These are phyloP conservation scores for Colistium nudipinnis DNA, from an alignment of 2,113 vertebrate species.

Conservation along the genomic window DNA sequence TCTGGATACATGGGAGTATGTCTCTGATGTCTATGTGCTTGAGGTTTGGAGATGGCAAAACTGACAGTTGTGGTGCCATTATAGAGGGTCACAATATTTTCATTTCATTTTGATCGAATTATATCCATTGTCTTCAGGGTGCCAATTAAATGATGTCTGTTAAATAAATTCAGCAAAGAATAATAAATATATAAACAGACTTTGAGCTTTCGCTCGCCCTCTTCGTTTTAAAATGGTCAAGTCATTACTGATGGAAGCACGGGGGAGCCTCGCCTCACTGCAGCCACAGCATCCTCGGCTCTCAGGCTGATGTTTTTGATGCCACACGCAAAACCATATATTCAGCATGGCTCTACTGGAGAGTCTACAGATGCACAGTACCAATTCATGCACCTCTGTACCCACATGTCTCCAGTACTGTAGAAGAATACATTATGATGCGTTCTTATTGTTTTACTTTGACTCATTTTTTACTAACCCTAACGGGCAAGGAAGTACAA, in stretches of 20 bases:
- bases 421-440: background rate
- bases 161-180: too few species aligned
- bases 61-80: background rate
- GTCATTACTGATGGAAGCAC: conserved; percentile 43
- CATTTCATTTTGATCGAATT: conserved; percentile 35
- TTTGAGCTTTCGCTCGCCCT: too few species aligned
- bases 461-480: too few species aligned
- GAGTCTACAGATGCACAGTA: conserved; percentile 40
- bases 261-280: conserved; percentile 44
- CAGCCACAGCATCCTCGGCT: conserved; percentile 31
- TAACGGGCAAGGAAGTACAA: too few species aligned
- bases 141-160: too few species aligned
- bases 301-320: conserved; percentile 61
- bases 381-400: conserved; percentile 23
- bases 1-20: background rate
- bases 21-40: conserved; percentile 1
- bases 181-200: too few species aligned
- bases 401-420: background rate
- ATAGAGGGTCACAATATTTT: conserved; percentile 7
- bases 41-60: background rate
- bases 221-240: too few species aligned
- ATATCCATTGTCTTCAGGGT: conserved; percentile 11
- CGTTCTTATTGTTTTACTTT: too few species aligned
- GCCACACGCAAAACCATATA: conserved; percentile 45
- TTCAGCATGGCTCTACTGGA: conserved; percentile 35